Base-by-base conservation (phyloP, 2,113 vertebrate species). In the Thryonomys swinderianus region DNA sequence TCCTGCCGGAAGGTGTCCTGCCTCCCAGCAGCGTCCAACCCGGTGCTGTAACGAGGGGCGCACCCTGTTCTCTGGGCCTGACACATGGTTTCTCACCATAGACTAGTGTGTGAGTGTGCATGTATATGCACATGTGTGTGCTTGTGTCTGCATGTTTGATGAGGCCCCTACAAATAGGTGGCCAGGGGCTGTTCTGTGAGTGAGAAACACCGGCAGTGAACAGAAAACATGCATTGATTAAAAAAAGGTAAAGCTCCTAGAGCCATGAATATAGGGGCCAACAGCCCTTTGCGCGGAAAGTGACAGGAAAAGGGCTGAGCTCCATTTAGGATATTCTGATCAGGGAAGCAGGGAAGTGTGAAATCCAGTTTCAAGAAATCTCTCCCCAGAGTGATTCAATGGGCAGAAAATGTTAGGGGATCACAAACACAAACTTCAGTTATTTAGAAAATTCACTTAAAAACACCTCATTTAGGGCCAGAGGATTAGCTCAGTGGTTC, bases 381-480 rank as follows among this genome's bases (percentile, higher is more conserved):
- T 59, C 64, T 53, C 20, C 82, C 66, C 42, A 71, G 59, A 85
- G 73, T 69, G 87, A 94, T 40, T 83, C 69, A 94, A 67, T 71
- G 62, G 32, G 30, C 37, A 93, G 61, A 87, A 66, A 95, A 84
- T n/a, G 61, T 83, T 61, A 76, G 51, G 32, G 76, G 76, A 87
- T 94, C 81, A 40, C 11, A 37, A 88, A 85, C 84, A 95, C 78
- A 45, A 89, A 89, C 92, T 96, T 95, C 67, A 92, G 78, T 64
- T 96, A 79, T 86, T 81, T 92, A 85, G 80, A 93, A 92, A 94
- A 91, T 89, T 91, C 86, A 94, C 86, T 91, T 91, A 80, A 90
- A 94, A 96, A 91, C 48, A 51, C 48, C 48, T 51, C 87, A 79
- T 88, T 93, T 71, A n/a, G n/a, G n/a, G n/a, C n/a, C n/a, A n/a